Conservation (phyloP, 2,888 invertebrate genomes). For the Anticlea derivata region DNA sequence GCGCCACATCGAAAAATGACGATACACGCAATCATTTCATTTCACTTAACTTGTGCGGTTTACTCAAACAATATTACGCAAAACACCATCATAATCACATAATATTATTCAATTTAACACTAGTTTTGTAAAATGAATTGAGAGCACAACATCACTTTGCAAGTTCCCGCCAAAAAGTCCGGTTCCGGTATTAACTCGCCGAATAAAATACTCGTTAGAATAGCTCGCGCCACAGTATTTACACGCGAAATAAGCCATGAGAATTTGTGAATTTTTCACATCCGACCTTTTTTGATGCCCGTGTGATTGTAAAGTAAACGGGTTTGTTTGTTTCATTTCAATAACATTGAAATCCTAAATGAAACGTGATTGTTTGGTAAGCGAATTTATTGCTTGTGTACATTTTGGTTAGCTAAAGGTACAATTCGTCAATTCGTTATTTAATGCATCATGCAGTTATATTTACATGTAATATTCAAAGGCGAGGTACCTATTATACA, state of each 20-base stretch:
- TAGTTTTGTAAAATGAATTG: too few species aligned
- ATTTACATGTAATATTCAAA: too few species aligned
- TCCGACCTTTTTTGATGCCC: conserved; percentile 27
- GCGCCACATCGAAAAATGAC: too few species aligned
- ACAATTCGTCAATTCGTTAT: too few species aligned
- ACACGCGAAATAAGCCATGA: conserved; percentile 40
- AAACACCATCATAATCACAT: too few species aligned
- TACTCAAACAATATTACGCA: too few species aligned
- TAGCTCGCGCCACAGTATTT: conserved; percentile 37
- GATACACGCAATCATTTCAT: too few species aligned
- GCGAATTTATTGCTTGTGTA: conserved; percentile 24
- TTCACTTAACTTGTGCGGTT: too few species aligned
- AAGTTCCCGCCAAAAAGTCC: conserved; percentile 36
- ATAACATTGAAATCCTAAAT: conserved; percentile 29
- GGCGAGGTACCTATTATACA: too few species aligned
- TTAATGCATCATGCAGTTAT: too few species aligned
- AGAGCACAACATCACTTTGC: too few species aligned
- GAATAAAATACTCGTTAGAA: conserved; percentile 44
- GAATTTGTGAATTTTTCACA: conserved; percentile 40
- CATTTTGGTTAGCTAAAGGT: conserved; percentile 30
- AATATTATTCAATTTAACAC: too few species aligned
- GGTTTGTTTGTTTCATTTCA: conserved; percentile 32
- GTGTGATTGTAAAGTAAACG: conserved; percentile 37
- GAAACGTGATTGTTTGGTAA: conserved; percentile 19
- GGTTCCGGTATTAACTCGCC: conserved; percentile 39